These are phyloP conservation scores for Achatina immaculata DNA, from an alignment of 1,140 invertebrate genomes.

Conservation along the genomic window DNA sequence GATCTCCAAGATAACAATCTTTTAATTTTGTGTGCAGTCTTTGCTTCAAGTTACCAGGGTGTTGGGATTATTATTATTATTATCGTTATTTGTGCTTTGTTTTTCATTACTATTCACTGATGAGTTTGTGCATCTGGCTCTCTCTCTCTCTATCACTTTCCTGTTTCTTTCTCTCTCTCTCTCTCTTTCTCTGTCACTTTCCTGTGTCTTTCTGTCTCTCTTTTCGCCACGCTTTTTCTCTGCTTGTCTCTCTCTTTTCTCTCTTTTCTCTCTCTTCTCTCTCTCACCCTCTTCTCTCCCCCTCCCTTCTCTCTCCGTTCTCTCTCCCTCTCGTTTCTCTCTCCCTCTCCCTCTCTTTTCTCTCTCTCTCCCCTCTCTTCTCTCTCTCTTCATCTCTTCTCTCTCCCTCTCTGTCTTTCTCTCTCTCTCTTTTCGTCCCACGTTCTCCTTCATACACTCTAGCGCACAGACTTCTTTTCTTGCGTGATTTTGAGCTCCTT, in stretches of 20 bases:
- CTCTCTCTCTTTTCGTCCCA: not conserved
- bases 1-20: too few relatives aligned
- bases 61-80: too few relatives aligned
- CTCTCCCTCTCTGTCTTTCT: not conserved
- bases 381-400: not conserved
- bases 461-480: not conserved
- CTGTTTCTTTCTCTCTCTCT: slow-evolving; percentile 5
- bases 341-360: not conserved
- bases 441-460: not conserved
- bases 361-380: too few relatives aligned
- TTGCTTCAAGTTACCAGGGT: too few relatives aligned
- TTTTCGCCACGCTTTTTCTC: not conserved
- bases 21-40: too few relatives aligned
- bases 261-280: not conserved
- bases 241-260: not conserved
- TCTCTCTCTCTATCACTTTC: slow-evolving; percentile 25
- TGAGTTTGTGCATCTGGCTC: not conserved
- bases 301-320: not conserved
- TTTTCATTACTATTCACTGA: not conserved
- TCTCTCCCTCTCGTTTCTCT: not conserved
- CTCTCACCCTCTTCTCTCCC: not conserved
- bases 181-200: slow-evolving; percentile 28
- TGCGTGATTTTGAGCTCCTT: not conserved
- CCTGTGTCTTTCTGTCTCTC: not conserved
- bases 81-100: too few relatives aligned